phyloP scores from a whole-genome alignment of 2,888 invertebrate species.

The Acanthosoma haemorrhoidale region DNA sequence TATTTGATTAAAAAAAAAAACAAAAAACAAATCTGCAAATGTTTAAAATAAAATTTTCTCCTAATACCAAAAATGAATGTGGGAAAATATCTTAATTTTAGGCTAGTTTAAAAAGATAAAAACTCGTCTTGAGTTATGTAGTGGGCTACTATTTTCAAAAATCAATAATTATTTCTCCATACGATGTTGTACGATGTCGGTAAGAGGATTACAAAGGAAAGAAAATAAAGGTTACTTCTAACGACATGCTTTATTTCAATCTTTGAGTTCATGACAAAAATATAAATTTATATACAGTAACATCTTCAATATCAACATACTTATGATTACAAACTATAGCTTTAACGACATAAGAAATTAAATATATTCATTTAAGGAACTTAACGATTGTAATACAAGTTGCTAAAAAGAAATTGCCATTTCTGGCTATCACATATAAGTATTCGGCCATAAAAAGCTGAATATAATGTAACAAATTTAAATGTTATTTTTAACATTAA shows the following conservation, averaged over 20 bases:
- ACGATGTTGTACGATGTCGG: too few relatives aligned
- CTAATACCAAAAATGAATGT: too few relatives aligned
- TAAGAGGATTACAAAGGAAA: neutral
- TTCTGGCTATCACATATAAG: neutral
- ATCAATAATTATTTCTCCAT: too few relatives aligned
- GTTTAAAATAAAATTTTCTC: too few relatives aligned
- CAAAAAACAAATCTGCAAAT: too few relatives aligned
- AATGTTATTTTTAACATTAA: too few relatives aligned
- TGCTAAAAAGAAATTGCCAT: neutral
- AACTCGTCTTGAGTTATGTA: too few relatives aligned
- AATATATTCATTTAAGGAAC: neutral
- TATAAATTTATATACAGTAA: conserved; percentile 24
- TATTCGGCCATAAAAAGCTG: neutral
- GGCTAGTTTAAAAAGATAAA: too few relatives aligned
- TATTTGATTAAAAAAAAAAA: too few relatives aligned
- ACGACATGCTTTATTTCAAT: conserved; percentile 19
- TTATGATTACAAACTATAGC: conserved; percentile 2
- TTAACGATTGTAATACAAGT: neutral
- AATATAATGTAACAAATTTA: neutral
- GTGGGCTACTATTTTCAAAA: too few relatives aligned
- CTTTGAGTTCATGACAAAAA: conserved; percentile 8
- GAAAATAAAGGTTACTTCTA: neutral
- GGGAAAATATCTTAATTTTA: too few relatives aligned
- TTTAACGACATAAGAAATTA: conserved; percentile 11
- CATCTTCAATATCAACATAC: conserved; percentile 14